Conservation (phyloP, 2,888 invertebrate species). For the Mesorhabditis sp. region DNA sequence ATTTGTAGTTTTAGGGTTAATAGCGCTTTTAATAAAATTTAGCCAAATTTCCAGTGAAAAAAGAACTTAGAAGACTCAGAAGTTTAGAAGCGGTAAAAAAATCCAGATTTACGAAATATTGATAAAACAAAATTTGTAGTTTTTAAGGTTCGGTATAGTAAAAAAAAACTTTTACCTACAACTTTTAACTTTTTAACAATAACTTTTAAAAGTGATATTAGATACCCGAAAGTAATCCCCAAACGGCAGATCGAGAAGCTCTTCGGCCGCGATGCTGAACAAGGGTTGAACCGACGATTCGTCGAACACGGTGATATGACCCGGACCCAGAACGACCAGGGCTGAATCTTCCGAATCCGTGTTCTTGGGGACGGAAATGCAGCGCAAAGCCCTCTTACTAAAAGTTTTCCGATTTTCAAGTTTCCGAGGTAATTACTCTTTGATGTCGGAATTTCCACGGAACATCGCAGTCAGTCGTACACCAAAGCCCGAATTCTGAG, state of each 20-base stretch:
- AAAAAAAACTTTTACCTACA: no score
- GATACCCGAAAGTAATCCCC: background rate
- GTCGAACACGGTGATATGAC: background rate
- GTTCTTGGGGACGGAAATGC: background rate
- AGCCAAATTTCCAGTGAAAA: no score
- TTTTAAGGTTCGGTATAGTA: no score
- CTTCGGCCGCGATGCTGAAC: background rate
- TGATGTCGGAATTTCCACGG: background rate
- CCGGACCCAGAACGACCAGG: slow-evolving; percentile 1
- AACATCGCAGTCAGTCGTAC: background rate
- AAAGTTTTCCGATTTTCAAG: background rate
- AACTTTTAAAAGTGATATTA: background rate
- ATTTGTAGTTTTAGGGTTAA: no score
- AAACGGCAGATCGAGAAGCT: background rate
- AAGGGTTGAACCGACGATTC: background rate
- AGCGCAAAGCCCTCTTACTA: background rate
- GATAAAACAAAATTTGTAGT: no score
- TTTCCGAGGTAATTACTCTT: background rate
- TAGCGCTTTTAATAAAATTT: no score
- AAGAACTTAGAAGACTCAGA: no score
- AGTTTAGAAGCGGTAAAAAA: no score
- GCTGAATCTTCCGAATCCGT: background rate
- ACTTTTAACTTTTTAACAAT: no score
- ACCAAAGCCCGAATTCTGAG: background rate
- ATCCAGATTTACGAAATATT: no score